Conservation (phyloP, 1,140 invertebrate genomes). For the Rhagoletis zephyria region DNA sequence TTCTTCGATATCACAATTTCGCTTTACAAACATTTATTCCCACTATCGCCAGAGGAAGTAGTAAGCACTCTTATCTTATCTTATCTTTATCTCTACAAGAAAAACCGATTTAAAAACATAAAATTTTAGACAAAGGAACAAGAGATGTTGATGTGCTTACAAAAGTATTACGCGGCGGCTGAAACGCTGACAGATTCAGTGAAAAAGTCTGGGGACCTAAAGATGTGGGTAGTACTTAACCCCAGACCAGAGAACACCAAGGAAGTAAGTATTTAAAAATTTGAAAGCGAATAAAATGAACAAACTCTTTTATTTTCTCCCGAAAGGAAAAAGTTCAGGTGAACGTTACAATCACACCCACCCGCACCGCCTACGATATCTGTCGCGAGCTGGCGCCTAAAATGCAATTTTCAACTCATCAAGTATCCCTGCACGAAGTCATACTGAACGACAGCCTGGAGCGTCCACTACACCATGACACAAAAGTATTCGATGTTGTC, state of each 20-base stretch:
- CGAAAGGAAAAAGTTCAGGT: slow-evolving; percentile 70
- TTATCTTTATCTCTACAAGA: too few species aligned
- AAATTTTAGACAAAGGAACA: slow-evolving; percentile 77
- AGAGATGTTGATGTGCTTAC: slow-evolving; percentile 81
- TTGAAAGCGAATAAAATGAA: neutral
- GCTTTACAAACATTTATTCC: slow-evolving; percentile 75
- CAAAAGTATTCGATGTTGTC: slow-evolving; percentile 80
- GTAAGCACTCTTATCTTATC: slow-evolving; percentile 58
- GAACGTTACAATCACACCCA: slow-evolving; percentile 78
- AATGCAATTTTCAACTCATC: slow-evolving; percentile 77
- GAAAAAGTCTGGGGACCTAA: slow-evolving; percentile 84
- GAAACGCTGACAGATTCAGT: slow-evolving; percentile 74
- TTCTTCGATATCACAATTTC: slow-evolving; percentile 84
- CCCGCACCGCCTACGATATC: slow-evolving; percentile 83
- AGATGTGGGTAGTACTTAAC: slow-evolving; percentile 80
- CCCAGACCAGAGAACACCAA: slow-evolving; percentile 67
- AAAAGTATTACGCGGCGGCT: slow-evolving; percentile 78
- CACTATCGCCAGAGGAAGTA: slow-evolving; percentile 74
- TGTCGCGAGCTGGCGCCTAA: slow-evolving; percentile 80
- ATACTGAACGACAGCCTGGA: slow-evolving; percentile 81
- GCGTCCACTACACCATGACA: slow-evolving; percentile 84
- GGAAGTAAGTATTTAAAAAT: slow-evolving; percentile 60
- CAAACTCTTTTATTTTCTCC: neutral
- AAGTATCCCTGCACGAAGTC: slow-evolving; percentile 83
- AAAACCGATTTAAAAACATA: too few species aligned